Evolutionary conservation across 2,113 vertebrate genomes (phyloP).

Genomic region (Rhabdornis inornatus): DNA sequence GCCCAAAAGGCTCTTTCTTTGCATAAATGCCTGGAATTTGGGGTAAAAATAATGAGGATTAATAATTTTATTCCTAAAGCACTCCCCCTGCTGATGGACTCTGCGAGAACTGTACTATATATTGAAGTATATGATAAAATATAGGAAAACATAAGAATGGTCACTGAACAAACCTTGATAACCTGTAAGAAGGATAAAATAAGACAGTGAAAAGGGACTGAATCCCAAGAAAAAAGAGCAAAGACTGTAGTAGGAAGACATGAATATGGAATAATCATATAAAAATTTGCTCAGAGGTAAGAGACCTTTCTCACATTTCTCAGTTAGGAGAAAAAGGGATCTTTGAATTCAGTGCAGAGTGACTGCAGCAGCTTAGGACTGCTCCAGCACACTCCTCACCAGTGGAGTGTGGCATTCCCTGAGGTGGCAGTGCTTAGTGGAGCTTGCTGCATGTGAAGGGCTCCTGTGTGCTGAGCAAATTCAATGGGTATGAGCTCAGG

Average conservation of each 20-base stretch:
- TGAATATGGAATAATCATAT: neutral
- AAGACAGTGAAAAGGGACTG: neutral
- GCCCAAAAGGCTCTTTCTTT: neutral
- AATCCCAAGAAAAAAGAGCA: neutral
- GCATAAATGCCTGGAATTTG: neutral
- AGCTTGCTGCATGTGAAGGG: neutral
- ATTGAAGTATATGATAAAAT: neutral
- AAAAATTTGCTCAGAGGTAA: neutral
- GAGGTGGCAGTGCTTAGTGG: neutral
- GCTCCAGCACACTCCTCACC: accelerated
- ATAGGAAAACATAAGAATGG: neutral
- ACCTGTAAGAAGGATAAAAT: neutral
- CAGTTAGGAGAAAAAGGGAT: neutral
- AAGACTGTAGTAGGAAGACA: neutral
- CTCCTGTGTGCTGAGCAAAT: neutral
- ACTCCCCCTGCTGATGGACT: slow-evolving; percentile 42
- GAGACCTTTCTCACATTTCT: neutral
- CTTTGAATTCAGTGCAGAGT: neutral
- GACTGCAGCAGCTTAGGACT: neutral
- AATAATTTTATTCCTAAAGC: slow-evolving; percentile 28
- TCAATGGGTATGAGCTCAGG: neutral
- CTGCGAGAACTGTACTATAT: neutral
- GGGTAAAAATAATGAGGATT: neutral
- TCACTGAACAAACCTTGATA: neutral
- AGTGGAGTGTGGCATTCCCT: neutral